Percentiles rank a stretch among this genome's conserved stretches.
phyloP scores from a whole-genome alignment of 2,888 invertebrate species.

The Luffia ferchaultella region DNA sequence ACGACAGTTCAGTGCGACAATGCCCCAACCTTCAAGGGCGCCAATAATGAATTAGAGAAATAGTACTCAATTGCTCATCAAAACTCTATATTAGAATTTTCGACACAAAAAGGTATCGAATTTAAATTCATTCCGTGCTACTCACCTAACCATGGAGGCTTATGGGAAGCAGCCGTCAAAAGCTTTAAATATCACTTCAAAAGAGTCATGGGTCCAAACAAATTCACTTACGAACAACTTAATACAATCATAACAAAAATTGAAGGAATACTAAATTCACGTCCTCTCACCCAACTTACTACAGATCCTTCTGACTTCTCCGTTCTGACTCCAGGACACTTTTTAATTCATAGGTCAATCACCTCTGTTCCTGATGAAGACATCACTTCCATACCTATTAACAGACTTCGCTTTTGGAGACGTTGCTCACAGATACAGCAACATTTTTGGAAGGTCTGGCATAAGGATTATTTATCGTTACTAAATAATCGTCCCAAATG shows the following conservation, averaged over 20 bases:
- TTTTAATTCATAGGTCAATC: not conserved
- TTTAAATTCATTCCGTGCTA: not conserved
- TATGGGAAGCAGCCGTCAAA: not conserved
- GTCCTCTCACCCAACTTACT: constrained; percentile 3
- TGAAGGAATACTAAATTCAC: constrained; percentile 8
- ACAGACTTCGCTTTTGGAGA: not conserved
- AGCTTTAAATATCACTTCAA: constrained; percentile 6
- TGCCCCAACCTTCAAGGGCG: not conserved
- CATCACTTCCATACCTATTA: not conserved
- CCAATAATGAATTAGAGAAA: not conserved
- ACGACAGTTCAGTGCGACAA: not conserved
- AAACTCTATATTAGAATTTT: not conserved
- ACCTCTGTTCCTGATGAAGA: not conserved
- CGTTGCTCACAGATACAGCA: not conserved
- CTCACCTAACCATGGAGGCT: constrained; percentile 2
- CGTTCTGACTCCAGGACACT: constrained; percentile 6
- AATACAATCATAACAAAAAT: constrained; percentile 4
- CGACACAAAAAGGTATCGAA: not conserved
- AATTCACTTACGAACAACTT: constrained; percentile 7
- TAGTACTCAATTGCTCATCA: not conserved
- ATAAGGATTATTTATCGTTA: not conserved
- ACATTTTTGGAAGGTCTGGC: constrained; percentile 2
- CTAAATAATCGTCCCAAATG: not conserved
- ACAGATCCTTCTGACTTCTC: constrained; percentile 1
- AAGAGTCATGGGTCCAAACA: constrained; percentile 4